Conservation (phyloP, 2,888 invertebrate species). For the Drosophila suboccidentalis region DNA sequence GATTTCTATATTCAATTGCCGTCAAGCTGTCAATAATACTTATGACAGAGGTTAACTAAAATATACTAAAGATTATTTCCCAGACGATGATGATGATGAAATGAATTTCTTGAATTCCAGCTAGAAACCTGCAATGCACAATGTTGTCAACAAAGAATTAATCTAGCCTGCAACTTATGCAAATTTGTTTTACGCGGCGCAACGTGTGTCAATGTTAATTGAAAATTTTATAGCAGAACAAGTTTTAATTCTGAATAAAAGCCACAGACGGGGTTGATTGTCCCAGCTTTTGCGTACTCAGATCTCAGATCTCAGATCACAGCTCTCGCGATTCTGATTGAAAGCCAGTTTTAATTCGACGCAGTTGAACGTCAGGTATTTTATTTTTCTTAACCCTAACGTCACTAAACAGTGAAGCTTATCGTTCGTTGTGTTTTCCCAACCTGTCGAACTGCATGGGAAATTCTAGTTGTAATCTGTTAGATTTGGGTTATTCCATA, state of each 20-base stretch:
- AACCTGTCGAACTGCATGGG: constrained; percentile 30
- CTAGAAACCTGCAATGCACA: constrained; percentile 33
- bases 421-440: constrained; percentile 36
- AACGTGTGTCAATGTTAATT: constrained; percentile 41
- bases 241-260: constrained; percentile 52
- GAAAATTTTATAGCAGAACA: constrained; percentile 24
- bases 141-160: constrained; percentile 19
- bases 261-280: constrained; percentile 34
- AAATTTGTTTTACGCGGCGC: constrained; percentile 40
- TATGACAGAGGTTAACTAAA: constrained; percentile 4
- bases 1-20: constrained; percentile 14
- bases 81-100: constrained; percentile 3
- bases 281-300: constrained; percentile 12
- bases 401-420: constrained; percentile 43
- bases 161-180: constrained; percentile 37
- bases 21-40: not conserved
- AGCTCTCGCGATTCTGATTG: constrained; percentile 1
- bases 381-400: not conserved
- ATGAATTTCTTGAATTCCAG: constrained; percentile 27
- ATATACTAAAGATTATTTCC: not conserved
- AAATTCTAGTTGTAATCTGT: constrained; percentile 37
- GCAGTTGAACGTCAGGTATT: constrained; percentile 11
- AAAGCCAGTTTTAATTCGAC: constrained; percentile 42
- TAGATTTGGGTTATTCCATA: constrained; percentile 43
- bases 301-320: not conserved